These are phyloP conservation scores for Sitta carolinensis DNA, from an alignment of 2,797 vertebrate genomes.

Conservation along the genomic window DNA sequence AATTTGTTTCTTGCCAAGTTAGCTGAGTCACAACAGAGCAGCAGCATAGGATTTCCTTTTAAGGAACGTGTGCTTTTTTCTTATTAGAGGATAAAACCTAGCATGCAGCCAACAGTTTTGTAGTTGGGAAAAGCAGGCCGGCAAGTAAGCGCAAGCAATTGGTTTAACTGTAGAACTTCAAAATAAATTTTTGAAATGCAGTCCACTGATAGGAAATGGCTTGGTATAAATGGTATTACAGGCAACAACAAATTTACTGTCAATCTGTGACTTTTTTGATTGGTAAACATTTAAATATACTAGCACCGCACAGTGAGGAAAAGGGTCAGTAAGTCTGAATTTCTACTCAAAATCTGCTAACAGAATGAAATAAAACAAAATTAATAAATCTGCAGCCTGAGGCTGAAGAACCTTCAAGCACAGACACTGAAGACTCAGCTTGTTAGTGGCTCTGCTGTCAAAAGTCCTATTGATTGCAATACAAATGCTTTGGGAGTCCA, in stretches of 20 bases:
- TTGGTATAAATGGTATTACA: neutral
- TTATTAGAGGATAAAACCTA: neutral
- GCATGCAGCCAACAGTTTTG: neutral
- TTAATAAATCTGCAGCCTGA: neutral
- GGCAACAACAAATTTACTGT: neutral
- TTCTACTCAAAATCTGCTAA: neutral
- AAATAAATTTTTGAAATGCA: neutral
- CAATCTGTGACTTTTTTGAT: neutral
- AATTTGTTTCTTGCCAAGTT: neutral
- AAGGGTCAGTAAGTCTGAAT: neutral
- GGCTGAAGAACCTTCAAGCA: neutral
- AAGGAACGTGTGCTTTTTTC: neutral
- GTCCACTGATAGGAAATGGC: neutral
- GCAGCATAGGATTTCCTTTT: slow-evolving; percentile 16
- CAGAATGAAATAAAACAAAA: neutral
- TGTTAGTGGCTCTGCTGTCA: neutral
- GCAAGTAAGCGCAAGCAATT: neutral
- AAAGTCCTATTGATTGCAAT: neutral
- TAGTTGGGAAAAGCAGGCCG: neutral
- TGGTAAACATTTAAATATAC: neutral
- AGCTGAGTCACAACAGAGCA: slow-evolving; percentile 12
- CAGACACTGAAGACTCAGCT: neutral
- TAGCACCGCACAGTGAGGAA: neutral
- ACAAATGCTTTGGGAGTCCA: neutral
- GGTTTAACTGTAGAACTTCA: neutral